Evolutionary conservation across 2,888 invertebrate species (phyloP).

Genomic region (Syrphus vitripennis): DNA sequence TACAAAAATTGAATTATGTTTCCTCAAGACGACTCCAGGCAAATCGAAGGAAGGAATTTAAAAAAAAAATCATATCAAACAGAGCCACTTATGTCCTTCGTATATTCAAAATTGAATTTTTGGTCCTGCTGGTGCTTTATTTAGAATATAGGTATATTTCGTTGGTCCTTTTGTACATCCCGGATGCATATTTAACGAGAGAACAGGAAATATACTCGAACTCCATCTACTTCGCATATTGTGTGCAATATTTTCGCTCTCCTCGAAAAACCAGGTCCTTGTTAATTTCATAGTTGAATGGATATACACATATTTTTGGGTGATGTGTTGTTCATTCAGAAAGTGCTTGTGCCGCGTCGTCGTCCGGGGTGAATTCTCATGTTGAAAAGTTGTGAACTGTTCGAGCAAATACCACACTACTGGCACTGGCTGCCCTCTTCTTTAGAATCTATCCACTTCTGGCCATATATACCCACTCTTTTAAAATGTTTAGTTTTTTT

Average conservation of each 20-base stretch:
- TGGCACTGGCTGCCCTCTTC: not conserved
- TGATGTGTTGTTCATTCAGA: not conserved
- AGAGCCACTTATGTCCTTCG: slow-evolving; percentile 63
- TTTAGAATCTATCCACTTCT: slow-evolving; percentile 33
- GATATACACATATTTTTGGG: slow-evolving; percentile 49
- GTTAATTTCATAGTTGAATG: slow-evolving; percentile 72
- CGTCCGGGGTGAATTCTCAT: slow-evolving; percentile 21
- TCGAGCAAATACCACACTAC: slow-evolving; percentile 39
- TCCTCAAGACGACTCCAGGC: not conserved
- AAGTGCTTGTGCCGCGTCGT: not conserved
- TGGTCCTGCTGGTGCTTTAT: slow-evolving; percentile 54
- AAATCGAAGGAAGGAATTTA: not conserved
- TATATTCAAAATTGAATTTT: slow-evolving; percentile 57
- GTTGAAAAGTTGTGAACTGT: slow-evolving; percentile 66
- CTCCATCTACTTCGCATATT: slow-evolving; percentile 8
- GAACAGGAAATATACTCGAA: slow-evolving; percentile 61
- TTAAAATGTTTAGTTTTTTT: slow-evolving; percentile 1
- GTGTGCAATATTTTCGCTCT: slow-evolving; percentile 60
- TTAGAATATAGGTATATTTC: slow-evolving; percentile 44
- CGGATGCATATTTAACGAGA: slow-evolving; percentile 66
- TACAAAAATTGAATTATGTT: slow-evolving; percentile 53
- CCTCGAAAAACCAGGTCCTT: slow-evolving; percentile 57
- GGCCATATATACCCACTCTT: slow-evolving; percentile 44
- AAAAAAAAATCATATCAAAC: slow-evolving; percentile 15
- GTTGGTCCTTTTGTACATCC: slow-evolving; percentile 7